phyloP scores from a whole-genome alignment of 1,140 invertebrate genomes.

The Papilio polytes region DNA sequence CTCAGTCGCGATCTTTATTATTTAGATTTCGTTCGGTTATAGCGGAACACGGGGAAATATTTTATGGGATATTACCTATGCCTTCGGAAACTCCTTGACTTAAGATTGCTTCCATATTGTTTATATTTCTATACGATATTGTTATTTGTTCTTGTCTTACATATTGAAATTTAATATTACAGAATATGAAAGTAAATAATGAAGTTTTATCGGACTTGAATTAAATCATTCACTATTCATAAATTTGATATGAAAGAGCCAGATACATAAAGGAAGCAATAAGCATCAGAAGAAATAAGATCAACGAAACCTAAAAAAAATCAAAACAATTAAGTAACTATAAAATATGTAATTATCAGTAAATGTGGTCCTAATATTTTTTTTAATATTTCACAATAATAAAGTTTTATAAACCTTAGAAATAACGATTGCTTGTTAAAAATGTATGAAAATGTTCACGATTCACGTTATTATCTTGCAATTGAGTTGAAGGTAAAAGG shows the following conservation, averaged over 20 bases:
- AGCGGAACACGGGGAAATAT: constrained; percentile 43
- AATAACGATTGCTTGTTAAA: constrained; percentile 14
- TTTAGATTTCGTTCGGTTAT: constrained; percentile 79
- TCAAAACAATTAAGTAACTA: not conserved
- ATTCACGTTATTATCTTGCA: constrained; percentile 19
- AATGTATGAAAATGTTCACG: constrained; percentile 16
- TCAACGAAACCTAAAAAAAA: not conserved
- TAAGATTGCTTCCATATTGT: constrained; percentile 37
- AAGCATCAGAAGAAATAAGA: no score
- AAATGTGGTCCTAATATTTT: not conserved
- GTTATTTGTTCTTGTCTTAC: not conserved
- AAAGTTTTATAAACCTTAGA: not conserved
- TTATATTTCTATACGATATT: constrained; percentile 6
- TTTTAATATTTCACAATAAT: not conserved
- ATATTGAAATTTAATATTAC: not conserved
- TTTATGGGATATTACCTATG: constrained; percentile 43
- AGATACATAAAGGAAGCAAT: no score
- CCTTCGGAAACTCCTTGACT: constrained; percentile 37
- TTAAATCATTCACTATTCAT: not conserved
- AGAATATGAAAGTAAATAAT: not conserved
- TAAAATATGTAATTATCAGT: no score
- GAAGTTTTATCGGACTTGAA: not conserved
- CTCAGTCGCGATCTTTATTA: constrained; percentile 76
- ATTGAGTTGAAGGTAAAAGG: not conserved
- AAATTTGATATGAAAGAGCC: no score